A percentile compares a stretch with the other conserved stretches of the same genome.
Conservation (phyloP, 30 jellyfish, hydroid and myxozoan species). For the Cassiopea xamachana region DNA sequence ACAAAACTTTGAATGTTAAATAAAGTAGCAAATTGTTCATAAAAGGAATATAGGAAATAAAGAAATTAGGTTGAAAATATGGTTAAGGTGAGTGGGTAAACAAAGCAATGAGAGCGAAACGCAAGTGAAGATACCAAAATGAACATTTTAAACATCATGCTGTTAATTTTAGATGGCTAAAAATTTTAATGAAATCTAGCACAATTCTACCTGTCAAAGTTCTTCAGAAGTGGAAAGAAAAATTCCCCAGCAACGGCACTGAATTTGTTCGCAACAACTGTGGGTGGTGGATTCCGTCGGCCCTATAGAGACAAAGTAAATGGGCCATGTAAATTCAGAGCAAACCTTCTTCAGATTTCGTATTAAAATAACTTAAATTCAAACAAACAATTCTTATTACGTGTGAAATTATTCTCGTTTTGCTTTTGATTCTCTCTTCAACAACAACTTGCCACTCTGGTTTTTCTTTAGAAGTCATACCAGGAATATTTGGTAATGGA, state of each 20-base stretch:
- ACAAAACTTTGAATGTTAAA: no score
- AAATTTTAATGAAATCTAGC: not conserved
- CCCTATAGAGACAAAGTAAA: conserved; percentile 15
- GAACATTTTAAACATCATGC: not conserved
- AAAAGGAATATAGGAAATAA: no score
- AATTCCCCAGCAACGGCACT: conserved; percentile 84
- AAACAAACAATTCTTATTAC: conserved; percentile 9
- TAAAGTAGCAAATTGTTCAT: no score
- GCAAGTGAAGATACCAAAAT: not conserved
- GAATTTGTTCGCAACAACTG: conserved; percentile 73
- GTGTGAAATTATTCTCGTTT: conserved; percentile 75
- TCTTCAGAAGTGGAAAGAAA: conserved; percentile 86
- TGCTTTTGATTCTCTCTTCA: conserved; percentile 83
- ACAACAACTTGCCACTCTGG: conserved; percentile 91
- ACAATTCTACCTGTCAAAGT: conserved; percentile 66
- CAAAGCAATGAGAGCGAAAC: not conserved
- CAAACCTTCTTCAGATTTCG: no score
- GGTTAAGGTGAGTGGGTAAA: no score
- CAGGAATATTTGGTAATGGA: conserved; percentile 83
- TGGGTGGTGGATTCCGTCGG: conserved; percentile 40
- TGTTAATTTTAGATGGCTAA: not conserved
- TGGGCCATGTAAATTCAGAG: no score
- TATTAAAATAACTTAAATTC: no score
- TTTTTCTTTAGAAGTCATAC: conserved; percentile 41
- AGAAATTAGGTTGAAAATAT: no score